Percentiles rank a stretch among this genome's conserved stretches.
Evolutionary conservation across 2,888 invertebrate genomes (phyloP).

Genomic region (Netelia fuscicornis): DNA sequence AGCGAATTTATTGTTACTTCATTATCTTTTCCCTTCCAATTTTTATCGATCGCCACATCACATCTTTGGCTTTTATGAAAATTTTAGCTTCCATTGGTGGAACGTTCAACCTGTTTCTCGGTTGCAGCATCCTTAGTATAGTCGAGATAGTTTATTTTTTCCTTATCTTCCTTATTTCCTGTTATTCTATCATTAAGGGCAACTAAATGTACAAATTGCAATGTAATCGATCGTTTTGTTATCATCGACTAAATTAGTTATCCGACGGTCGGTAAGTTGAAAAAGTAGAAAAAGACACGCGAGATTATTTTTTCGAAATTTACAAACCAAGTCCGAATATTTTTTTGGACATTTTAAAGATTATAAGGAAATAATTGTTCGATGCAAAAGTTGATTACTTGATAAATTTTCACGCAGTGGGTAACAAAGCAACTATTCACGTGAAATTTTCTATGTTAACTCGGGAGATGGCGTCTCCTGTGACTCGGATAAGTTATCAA

Average conservation of each 20-base stretch:
- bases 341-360: background rate
- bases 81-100: slow-evolving; percentile 84
- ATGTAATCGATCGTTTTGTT: background rate
- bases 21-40: background rate
- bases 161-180: background rate
- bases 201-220: background rate
- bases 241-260: background rate
- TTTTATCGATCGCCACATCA: background rate
- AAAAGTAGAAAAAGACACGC: background rate
- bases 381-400: background rate
- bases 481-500: background rate
- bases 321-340: background rate
- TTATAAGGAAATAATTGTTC: background rate
- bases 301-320: background rate
- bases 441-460: background rate
- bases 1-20: background rate
- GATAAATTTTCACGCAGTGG: background rate
- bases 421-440: background rate
- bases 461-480: slow-evolving; percentile 1
- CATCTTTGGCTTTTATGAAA: slow-evolving; percentile 11
- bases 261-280: slow-evolving; percentile 8
- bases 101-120: slow-evolving; percentile 84
- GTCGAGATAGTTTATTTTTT: slow-evolving; percentile 71
- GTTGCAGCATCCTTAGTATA: slow-evolving; percentile 83
- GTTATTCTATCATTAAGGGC: background rate